phyloP scores from a whole-genome alignment of 2,888 invertebrate species.

The Sussaba pulchella region DNA sequence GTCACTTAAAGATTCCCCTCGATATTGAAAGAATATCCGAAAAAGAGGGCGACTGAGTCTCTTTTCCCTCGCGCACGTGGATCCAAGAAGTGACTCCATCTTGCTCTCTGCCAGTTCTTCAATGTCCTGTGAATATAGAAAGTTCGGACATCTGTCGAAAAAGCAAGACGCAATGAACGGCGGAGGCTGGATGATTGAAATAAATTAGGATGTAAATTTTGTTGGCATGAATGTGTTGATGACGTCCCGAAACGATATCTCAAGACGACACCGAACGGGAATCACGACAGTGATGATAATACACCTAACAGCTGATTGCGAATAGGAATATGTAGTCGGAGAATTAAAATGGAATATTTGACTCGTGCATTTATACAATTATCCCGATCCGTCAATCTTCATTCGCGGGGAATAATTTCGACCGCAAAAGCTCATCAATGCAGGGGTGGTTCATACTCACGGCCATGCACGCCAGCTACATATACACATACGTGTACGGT shows the following conservation, averaged over 20 bases:
- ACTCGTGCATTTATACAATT: conserved; percentile 52
- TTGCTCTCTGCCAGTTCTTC: conserved; percentile 73
- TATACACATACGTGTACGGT: not conserved
- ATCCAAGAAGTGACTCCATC: conserved; percentile 58
- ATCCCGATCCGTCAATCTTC: conserved; percentile 70
- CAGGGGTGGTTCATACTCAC: conserved; percentile 47
- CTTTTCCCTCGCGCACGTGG: conserved; percentile 57
- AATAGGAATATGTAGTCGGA: too few relatives aligned
- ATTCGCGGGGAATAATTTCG: conserved; percentile 71
- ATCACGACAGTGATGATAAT: too few relatives aligned
- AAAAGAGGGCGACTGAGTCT: conserved; percentile 74
- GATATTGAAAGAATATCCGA: conserved; percentile 84
- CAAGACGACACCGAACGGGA: too few relatives aligned
- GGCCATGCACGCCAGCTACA: conserved; percentile 6
- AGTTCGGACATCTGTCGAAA: conserved; percentile 80
- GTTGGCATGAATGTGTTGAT: too few relatives aligned
- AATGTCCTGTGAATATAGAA: conserved; percentile 81
- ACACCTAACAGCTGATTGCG: too few relatives aligned
- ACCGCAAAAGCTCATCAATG: conserved; percentile 72
- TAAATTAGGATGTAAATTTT: too few relatives aligned
- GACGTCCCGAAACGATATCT: too few relatives aligned
- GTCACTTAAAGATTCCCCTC: conserved; percentile 85
- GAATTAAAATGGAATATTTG: too few relatives aligned
- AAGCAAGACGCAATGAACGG: conserved; percentile 61
- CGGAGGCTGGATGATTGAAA: not conserved